Base-by-base conservation (phyloP, 1,140 invertebrate genomes). In the Cylas formicarius region DNA sequence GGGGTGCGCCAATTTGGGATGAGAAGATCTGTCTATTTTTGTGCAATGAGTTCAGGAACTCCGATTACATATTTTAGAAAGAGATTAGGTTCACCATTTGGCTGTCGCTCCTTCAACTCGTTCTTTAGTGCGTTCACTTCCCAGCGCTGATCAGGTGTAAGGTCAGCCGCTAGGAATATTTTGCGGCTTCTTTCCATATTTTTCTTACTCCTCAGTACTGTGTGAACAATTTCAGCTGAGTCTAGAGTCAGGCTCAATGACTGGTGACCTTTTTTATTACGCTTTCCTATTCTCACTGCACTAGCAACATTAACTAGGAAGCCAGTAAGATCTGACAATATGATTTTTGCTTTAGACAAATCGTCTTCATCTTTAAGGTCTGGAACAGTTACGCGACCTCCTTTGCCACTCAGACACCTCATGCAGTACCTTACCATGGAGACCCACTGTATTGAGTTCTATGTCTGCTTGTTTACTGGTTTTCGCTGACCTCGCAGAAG, bases 201-300 rank as follows among this genome's bases (percentile, higher is more conserved):
- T 19, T 13, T 36, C 14, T 36, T 36, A 20, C 33, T 36, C 33
- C 17, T 20, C 14, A 36, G 18, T 17, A 14, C 33, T 20, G 5
- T 36, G 7, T 20, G 6, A 17, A 13, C 18, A 36, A 11, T 36
- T 13, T 36, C 13, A 36, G 33, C n/a, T n/a, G n/a, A n/a, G n/a
- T n/a, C n/a, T n/a, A n/a, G n/a, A n/a, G n/a, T n/a, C n/a, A n/a
- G n/a, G 4, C 33, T 16, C 18, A 36, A 20, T 10, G 33, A 36
- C 33, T 19, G 33, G 17, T 36, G 11, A 20, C 33, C 33, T 20
- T 36, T 36, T 36, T 36, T 36, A 14, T 36, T 36, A 20, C n/a
- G n/a, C n/a, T n/a, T n/a, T n/a, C n/a, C n/a, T n/a, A n/a, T n/a
- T n/a, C n/a, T n/a, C n/a, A n/a, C 33, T 36, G 33, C 33, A 20